These are phyloP conservation scores for Hephaestus fuliginosus DNA, from an alignment of 2,797 vertebrate genomes.

Conservation along the genomic window DNA sequence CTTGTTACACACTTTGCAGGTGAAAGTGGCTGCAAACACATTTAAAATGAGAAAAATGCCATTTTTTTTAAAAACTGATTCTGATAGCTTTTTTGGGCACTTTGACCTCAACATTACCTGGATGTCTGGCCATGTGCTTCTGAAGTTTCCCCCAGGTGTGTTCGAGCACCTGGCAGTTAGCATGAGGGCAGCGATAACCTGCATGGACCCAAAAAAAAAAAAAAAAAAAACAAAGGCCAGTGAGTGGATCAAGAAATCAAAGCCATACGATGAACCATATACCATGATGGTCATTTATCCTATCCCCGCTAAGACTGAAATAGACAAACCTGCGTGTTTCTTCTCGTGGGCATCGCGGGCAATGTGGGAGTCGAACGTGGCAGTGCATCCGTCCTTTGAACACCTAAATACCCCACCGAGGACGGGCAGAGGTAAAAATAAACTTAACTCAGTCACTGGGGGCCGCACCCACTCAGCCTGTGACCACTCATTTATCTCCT, in stretches of 20 bases:
- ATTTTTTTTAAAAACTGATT: no score
- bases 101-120: conserved; percentile 62
- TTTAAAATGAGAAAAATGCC: neutral
- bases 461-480: conserved; percentile 12
- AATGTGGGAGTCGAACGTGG: conserved; percentile 74
- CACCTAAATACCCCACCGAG: conserved; percentile 73
- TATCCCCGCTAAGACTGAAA: neutral
- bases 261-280: neutral
- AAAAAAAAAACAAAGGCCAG: neutral
- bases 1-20: conserved; percentile 83
- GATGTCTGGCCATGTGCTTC: conserved; percentile 83
- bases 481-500: conserved; percentile 8
- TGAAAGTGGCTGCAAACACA: conserved; percentile 58
- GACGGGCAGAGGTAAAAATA: conserved; percentile 23
- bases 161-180: conserved; percentile 76
- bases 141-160: conserved; percentile 82
- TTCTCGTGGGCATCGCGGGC: conserved; percentile 83
- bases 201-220: neutral
- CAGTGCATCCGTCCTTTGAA: conserved; percentile 70
- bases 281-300: neutral
- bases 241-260: neutral
- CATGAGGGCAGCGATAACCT: conserved; percentile 85
- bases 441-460: neutral
- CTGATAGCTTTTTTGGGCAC: no score
- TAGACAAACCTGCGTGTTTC: conserved; percentile 81